These are phyloP conservation scores for Lineus longissimus DNA, from an alignment of 1,140 invertebrate species.

Conservation along the genomic window DNA sequence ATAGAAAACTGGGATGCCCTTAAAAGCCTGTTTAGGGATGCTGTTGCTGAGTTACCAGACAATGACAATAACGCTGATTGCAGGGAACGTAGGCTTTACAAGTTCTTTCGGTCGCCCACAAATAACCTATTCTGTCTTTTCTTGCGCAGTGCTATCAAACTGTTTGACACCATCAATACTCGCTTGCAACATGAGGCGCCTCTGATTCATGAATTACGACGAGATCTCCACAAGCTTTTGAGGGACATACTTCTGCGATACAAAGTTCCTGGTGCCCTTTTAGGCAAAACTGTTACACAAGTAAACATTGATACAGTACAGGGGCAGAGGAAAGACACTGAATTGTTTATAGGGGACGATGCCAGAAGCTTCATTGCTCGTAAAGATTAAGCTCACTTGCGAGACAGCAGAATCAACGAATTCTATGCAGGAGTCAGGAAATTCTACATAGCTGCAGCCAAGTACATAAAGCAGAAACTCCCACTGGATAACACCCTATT, in stretches of 20 bases:
- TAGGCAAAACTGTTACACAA: constrained; percentile 12
- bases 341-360: constrained; percentile 17
- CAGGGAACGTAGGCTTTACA: not conserved
- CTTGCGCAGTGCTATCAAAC: constrained; percentile 14
- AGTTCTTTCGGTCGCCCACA: constrained; percentile 15
- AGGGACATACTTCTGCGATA: constrained; percentile 15
- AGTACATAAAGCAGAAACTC: constrained; percentile 16
- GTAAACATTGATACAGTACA: not conserved
- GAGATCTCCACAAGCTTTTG: constrained; percentile 11
- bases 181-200: constrained; percentile 20
- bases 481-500: not conserved
- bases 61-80: not conserved
- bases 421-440: constrained; percentile 14
- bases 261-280: constrained; percentile 17
- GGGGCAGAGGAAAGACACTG: not conserved
- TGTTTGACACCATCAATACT: constrained; percentile 17
- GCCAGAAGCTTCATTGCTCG: constrained; percentile 12
- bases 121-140: constrained; percentile 21
- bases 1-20: constrained; percentile 22
- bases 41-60: not conserved
- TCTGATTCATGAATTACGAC: constrained; percentile 17
- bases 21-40: constrained; percentile 18
- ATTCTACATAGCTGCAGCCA: constrained; percentile 13
- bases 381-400: constrained; percentile 20
- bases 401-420: constrained; percentile 15